phyloP scores from a whole-genome alignment of 2,113 vertebrate species.

The Lagopus muta region DNA sequence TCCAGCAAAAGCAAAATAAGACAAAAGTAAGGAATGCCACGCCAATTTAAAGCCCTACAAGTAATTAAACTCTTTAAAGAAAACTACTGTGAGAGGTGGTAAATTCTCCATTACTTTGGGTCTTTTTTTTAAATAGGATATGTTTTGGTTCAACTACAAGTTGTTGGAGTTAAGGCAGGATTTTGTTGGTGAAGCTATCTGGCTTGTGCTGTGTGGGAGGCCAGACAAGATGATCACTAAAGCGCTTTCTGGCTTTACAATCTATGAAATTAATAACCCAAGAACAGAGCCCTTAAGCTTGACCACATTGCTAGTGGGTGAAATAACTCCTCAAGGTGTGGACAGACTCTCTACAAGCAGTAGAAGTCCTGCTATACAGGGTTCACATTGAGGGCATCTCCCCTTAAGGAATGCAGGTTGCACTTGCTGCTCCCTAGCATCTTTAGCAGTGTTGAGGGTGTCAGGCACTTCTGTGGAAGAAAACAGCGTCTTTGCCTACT shows the following conservation, averaged over 20 bases:
- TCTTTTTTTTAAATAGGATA: neutral
- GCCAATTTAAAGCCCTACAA: neutral
- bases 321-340: neutral
- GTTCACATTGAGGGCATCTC: neutral
- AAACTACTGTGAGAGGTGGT: neutral
- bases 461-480: neutral
- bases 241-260: conserved; percentile 7
- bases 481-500: neutral
- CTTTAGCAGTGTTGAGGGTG: neutral
- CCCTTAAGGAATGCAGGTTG: neutral
- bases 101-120: neutral
- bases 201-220: neutral
- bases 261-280: neutral
- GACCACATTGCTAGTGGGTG: neutral
- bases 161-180: neutral
- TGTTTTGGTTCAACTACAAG: neutral
- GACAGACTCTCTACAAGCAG: neutral
- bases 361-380: neutral
- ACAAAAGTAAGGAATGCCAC: neutral
- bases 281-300: neutral
- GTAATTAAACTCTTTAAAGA: neutral
- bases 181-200: conserved; percentile 17
- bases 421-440: neutral
- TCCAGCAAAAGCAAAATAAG: neutral
- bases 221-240: neutral